Percentiles rank a stretch among this genome's conserved stretches.
Conservation (phyloP, 2,113 vertebrate genomes). For the Toxotes jaculatrix region DNA sequence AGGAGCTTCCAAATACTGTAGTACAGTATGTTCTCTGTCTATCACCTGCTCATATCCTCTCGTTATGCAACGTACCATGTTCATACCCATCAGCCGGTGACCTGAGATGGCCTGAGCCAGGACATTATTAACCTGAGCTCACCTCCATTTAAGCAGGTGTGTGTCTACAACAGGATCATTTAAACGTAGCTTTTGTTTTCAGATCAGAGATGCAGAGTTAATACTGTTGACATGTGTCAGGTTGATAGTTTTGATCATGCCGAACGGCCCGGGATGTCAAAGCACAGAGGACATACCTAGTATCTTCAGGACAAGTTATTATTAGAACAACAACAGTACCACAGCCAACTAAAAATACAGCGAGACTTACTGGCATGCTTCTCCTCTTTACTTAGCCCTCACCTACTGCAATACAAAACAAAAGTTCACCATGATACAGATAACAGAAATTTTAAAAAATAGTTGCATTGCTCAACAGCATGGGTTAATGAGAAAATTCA, state of each 20-base stretch:
- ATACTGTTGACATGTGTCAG: neutral
- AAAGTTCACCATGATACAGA: neutral
- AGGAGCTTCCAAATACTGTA: neutral
- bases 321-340: conserved; percentile 33
- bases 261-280: neutral
- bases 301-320: conserved; percentile 20
- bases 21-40: neutral
- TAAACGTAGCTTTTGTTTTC: conserved; percentile 47
- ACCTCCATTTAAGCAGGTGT: conserved; percentile 16
- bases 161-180: conserved; percentile 4
- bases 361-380: neutral
- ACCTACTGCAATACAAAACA: neutral
- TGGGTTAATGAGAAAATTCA: neutral
- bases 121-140: neutral
- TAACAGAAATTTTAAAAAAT: neutral
- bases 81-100: neutral
- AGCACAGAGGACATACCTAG: conserved; percentile 43
- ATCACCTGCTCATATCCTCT: neutral
- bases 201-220: conserved; percentile 37
- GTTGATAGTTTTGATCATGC: neutral
- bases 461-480: neutral
- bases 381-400: conserved; percentile 33
- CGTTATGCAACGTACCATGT: neutral
- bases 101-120: neutral
- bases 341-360: conserved; percentile 4